Percentiles rank a stretch among this genome's conserved stretches.
Conservation (phyloP, 1,140 invertebrate species). For the Ridgeia piscesae region DNA sequence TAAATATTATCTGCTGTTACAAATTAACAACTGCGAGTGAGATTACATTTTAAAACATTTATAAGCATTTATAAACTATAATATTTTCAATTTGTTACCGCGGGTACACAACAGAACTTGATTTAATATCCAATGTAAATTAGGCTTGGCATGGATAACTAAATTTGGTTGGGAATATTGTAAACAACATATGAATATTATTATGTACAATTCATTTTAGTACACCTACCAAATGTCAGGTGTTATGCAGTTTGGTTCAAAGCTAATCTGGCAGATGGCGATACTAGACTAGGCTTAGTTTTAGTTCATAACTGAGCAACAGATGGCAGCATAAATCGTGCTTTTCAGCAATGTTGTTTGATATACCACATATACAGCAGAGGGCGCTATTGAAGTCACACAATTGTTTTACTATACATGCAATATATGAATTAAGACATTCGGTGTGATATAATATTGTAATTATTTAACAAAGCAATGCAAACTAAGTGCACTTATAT, state of each 20-base stretch:
- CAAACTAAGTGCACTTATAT: too few relatives aligned
- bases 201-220: background rate
- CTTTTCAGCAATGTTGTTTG: background rate
- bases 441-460: background rate
- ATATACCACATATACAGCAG: background rate
- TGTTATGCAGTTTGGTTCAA: background rate
- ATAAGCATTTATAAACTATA: background rate
- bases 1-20: background rate
- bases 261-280: background rate
- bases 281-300: background rate
- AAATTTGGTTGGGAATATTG: background rate
- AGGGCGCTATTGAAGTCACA: background rate
- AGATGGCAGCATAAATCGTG: background rate
- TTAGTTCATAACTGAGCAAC: background rate
- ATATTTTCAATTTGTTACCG: background rate
- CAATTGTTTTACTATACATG: background rate
- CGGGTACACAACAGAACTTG: background rate
- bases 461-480: background rate
- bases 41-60: background rate
- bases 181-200: background rate
- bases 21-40: background rate
- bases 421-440: background rate
- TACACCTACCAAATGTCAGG: background rate
- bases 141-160: background rate
- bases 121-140: background rate